A percentile compares a stretch with the other conserved stretches of the same genome.
Evolutionary conservation across 2,797 vertebrate genomes (phyloP).

Genomic region (Cirrhinus mrigala): DNA sequence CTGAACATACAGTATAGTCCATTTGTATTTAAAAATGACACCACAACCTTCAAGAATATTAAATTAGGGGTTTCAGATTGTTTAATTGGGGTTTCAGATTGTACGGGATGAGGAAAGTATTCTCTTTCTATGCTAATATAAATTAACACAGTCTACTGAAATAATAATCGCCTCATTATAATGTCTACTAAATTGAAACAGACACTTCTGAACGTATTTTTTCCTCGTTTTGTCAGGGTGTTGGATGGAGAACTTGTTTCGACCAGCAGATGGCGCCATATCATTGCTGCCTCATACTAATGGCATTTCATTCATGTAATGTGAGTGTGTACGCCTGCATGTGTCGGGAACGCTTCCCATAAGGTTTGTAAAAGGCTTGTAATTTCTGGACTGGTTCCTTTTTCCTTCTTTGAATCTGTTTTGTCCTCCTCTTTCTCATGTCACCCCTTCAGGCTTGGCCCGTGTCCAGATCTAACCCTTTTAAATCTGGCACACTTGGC

Average conservation of each 20-base stretch:
- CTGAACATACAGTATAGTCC: not conserved
- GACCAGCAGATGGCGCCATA: constrained; percentile 38
- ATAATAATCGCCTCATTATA: not conserved
- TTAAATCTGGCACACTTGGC: constrained; percentile 18
- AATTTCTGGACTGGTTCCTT: constrained; percentile 48
- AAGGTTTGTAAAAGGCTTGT: constrained; percentile 44
- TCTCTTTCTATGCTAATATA: not conserved
- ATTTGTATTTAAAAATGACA: not conserved
- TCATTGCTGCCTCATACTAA: not conserved
- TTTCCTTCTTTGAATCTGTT: constrained; percentile 52
- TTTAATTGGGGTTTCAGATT: not conserved
- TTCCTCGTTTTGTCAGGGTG: not conserved
- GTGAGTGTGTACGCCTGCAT: not conserved
- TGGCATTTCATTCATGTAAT: not conserved
- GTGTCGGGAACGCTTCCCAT: constrained; percentile 5
- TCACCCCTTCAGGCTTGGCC: constrained; percentile 81
- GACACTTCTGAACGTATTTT: not conserved
- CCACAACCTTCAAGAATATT: not conserved
- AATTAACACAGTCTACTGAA: not conserved
- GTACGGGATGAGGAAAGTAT: not conserved
- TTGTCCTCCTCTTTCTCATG: constrained; percentile 60
- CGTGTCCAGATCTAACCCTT: constrained; percentile 67
- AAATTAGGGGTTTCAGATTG: not conserved
- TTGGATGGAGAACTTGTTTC: not conserved
- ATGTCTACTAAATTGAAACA: not conserved